phyloP scores from a whole-genome alignment of 2,113 vertebrate genomes.

The Cariama cristata region DNA sequence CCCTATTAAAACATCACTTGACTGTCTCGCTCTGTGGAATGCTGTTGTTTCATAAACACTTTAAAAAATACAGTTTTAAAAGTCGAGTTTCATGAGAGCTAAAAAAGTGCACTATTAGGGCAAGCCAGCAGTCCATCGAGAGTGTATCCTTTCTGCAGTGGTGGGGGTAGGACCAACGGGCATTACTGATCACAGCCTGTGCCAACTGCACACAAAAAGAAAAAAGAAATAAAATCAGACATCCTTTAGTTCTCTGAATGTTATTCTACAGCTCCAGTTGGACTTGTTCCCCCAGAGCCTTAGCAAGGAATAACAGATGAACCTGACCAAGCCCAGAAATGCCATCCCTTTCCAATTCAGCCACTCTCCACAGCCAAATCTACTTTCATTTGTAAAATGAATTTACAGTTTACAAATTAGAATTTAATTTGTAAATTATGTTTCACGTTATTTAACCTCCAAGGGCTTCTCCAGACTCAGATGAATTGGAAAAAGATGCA shows the following conservation, averaged over 20 bases:
- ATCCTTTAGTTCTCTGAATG: not conserved
- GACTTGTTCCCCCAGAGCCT: not conserved
- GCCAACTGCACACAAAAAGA: not conserved
- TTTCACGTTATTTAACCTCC: not conserved
- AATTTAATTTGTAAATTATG: not conserved
- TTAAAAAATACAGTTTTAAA: not conserved
- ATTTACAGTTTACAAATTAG: not conserved
- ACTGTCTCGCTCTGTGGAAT: not conserved
- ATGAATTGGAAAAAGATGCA: not conserved
- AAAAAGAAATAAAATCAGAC: not conserved
- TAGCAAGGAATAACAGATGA: not conserved
- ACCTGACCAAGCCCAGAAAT: not conserved
- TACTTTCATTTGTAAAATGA: not conserved
- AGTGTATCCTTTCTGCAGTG: not conserved
- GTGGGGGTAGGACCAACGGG: not conserved
- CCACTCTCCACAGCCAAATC: not conserved
- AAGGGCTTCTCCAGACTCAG: not conserved
- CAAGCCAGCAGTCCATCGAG: not conserved
- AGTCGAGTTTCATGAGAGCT: not conserved
- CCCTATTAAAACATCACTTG: not conserved
- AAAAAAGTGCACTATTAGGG: not conserved
- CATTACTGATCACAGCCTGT: not conserved
- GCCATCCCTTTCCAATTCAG: not conserved
- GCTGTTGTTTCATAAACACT: not conserved
- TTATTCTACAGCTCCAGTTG: not conserved